Evolutionary conservation across 2,888 invertebrate genomes (phyloP), one percentile per base, ranked within the genome.

Genomic region (Choristoneura rosaceana): DNA sequence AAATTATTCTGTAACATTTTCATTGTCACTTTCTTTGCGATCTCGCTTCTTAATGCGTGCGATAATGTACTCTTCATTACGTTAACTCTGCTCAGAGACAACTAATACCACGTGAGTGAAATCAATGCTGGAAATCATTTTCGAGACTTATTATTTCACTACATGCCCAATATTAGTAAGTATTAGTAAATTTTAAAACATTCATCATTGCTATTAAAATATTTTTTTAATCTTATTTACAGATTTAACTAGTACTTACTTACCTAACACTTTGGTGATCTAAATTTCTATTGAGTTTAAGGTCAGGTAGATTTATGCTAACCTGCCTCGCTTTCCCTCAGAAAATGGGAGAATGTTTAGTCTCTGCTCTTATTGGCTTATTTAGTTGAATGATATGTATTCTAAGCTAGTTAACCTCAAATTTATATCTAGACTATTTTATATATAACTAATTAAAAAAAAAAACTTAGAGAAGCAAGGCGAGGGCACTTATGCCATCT

Each of bases 401-500:
- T 50, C n/a, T n/a, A 5, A 52, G 17, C 17, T 52, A 52, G 17
- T 52, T 17, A 17, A 50, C n/a, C 12, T n/a, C 15, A 50, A 50
- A 50, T 7, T 7, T 50, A 50, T 10, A 5, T 50, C 50, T n/a
- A n/a, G n/a, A 12, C 12, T 45, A 4, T 50, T n/a, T 52, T 17
- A 8, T 3, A 52, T n/a, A 17, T 52, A n/a, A 15, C 8, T 17
- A 17, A 8, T 12, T 41, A 41, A 9, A 52, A 3, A 15, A 17
- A 52, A 52, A 52, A 52, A 15, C 15, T 52, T 17, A 17, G 17
- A 17, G 4, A 52, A 52, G 25, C 55, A 38, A 14, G 17, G 41
- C 12, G 61, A 9, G 41, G 17, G 33, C 63, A 10, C 25, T 34
- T 64, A n/a, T 63, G 71, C 71, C 71, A 71, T 63, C 71, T 71